These are phyloP conservation scores for Notodonta dromedarius DNA, from an alignment of 2,888 invertebrate genomes.

Conservation along the genomic window DNA sequence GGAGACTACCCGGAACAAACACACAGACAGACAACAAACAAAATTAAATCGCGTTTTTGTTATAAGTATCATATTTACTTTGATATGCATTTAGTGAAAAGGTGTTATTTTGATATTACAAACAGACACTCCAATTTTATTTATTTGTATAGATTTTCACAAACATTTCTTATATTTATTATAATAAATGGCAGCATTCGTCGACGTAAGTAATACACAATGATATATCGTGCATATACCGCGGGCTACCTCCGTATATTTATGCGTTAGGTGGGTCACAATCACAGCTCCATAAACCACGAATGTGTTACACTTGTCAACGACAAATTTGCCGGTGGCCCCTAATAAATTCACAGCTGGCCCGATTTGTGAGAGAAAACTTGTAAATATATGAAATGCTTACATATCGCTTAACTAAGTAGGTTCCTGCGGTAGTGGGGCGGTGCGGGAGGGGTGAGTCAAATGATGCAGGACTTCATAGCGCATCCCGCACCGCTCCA, in stretches of 20 bases:
- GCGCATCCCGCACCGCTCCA: too few species aligned
- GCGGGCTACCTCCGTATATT: not conserved
- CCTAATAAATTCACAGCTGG: constrained; percentile 35
- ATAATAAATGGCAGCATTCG: not conserved
- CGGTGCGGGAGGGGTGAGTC: too few species aligned
- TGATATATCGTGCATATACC: not conserved
- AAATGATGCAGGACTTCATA: too few species aligned
- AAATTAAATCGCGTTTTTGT: too few species aligned
- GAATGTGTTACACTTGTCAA: constrained; percentile 41
- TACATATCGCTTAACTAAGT: too few species aligned
- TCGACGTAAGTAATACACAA: not conserved
- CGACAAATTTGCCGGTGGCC: constrained; percentile 42
- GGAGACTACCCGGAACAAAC: too few species aligned
- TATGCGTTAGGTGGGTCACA: constrained; percentile 10
- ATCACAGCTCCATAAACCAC: constrained; percentile 26
- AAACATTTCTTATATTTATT: not conserved
- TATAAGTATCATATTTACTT: too few species aligned
- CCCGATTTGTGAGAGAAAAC: constrained; percentile 16
- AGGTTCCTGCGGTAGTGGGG: too few species aligned
- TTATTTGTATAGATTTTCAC: not conserved
- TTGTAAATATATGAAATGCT: not conserved
- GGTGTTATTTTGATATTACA: too few species aligned
- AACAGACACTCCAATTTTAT: too few species aligned
- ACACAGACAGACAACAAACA: too few species aligned
- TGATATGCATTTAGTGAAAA: too few species aligned